A percentile compares a stretch with the other conserved stretches of the same genome.
phyloP scores from a whole-genome alignment of 2,113 vertebrate species.

The Carassius carassius region DNA sequence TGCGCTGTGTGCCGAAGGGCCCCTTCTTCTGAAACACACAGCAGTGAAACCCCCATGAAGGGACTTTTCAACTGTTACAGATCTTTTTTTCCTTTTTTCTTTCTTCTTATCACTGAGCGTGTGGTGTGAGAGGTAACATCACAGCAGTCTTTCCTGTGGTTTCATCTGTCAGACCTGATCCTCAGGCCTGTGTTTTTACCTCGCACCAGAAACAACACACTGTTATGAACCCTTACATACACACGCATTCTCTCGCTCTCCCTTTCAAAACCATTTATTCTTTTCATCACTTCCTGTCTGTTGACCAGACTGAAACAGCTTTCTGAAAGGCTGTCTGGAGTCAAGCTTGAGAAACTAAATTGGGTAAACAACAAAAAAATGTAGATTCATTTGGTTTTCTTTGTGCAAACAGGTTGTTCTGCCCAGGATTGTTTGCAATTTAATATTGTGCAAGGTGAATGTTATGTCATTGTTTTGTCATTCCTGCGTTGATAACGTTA shows the following conservation, averaged over 20 bases:
- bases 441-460: neutral
- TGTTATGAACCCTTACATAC: slow-evolving; percentile 10
- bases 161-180: slow-evolving; percentile 65
- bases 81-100: slow-evolving; percentile 54
- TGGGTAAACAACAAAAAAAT: neutral
- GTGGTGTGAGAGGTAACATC: slow-evolving; percentile 65
- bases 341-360: neutral
- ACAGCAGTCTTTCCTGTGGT: slow-evolving; percentile 74
- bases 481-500: slow-evolving; percentile 26
- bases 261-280: slow-evolving; percentile 44
- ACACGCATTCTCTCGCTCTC: slow-evolving; percentile 13
- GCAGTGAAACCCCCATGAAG: slow-evolving; percentile 56
- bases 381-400: neutral
- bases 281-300: slow-evolving; percentile 60
- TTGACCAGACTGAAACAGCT: slow-evolving; percentile 57
- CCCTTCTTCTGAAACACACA: slow-evolving; percentile 40
- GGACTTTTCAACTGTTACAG: slow-evolving; percentile 55
- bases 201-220: slow-evolving; percentile 45
- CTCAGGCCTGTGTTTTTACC: slow-evolving; percentile 54
- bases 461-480: slow-evolving; percentile 31
- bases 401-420: neutral
- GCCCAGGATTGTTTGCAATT: neutral
- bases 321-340: slow-evolving; percentile 12
- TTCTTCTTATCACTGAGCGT: slow-evolving; percentile 63
- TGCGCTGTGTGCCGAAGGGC: neutral